Evolutionary conservation across 2,888 invertebrate species (phyloP), one percentile per base, ranked within the genome.

Genomic region (Mycogona germanica): DNA sequence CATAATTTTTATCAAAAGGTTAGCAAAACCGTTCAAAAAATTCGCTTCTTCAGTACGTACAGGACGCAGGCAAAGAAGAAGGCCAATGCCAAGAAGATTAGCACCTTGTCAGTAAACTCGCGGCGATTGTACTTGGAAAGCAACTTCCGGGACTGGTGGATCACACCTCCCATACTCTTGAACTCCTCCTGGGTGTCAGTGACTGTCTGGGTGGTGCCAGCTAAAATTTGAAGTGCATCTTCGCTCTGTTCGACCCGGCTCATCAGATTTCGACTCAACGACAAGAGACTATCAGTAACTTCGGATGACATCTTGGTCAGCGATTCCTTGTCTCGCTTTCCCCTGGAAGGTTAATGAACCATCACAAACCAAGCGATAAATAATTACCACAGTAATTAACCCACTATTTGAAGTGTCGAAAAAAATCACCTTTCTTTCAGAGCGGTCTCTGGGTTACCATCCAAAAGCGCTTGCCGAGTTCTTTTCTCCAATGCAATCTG

Each of bases 21-120:
- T 44, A 4, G 25, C 25, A 7, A 44, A 47, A 6, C 17, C 12
- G 7, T 14, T 51, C 32, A 57, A 32, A 88, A 87, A 59, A 89
- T 68, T 65, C 96, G 76, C 68, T 91, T 93, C 66, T 91, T 89
- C 47, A 96, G 78, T 64, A 96, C 88, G 66, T 96, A 96, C 63
- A 92, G 74, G 44, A 92, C 91, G 62, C 91, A 91, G 14, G 87
- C 87, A 61, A 89, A 72, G 68, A 92, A 92, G 72, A 93, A 87
- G 3, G 81, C 76, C 69, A 92, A 85, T 56, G 89, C 88, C 65
- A 92, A 81, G 62, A 84, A 80, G 66, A 91, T 78, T 7, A 97
- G 76, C 55, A 93, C 79, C 75, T 93, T 95, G 68, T 97, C 96
- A 0, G 96, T 97, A 60, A 91, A 83, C 73, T 97, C 96, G 35